phyloP scores from a whole-genome alignment of 2,797 vertebrate genomes.

The Meda fulgida region DNA sequence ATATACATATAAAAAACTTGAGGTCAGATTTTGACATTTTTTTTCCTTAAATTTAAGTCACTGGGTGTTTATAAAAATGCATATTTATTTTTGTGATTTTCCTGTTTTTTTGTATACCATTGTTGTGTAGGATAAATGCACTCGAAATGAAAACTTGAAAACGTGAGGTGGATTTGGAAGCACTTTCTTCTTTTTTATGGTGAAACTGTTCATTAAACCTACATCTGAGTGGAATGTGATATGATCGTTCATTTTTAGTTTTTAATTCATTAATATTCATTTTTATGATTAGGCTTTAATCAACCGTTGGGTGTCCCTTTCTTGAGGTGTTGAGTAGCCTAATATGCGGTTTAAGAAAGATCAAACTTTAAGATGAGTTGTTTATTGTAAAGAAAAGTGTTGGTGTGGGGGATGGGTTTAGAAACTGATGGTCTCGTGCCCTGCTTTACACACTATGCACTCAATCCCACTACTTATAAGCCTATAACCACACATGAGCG shows the following conservation, averaged over 20 bases:
- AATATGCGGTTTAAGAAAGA: not conserved
- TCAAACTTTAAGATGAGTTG: constrained; percentile 28
- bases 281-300: not conserved
- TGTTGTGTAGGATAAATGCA: constrained; percentile 80
- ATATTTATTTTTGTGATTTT: constrained; percentile 86
- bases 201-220: constrained; percentile 80
- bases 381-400: constrained; percentile 48
- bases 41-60: constrained; percentile 72
- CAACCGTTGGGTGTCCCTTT: not conserved
- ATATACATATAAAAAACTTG: constrained; percentile 78
- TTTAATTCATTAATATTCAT: constrained; percentile 24
- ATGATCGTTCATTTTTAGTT: constrained; percentile 62
- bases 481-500: constrained; percentile 21
- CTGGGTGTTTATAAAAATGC: constrained; percentile 83
- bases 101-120: constrained; percentile 68
- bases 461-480: constrained; percentile 20
- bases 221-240: constrained; percentile 74
- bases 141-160: constrained; percentile 85
- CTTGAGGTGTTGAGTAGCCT: not conserved
- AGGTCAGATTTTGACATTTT: constrained; percentile 77
- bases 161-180: constrained; percentile 77
- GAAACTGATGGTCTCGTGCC: constrained; percentile 29
- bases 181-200: constrained; percentile 79
- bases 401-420: constrained; percentile 32
- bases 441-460: constrained; percentile 32